Conservation (phyloP, 2,797 vertebrate species). For the Xenentodon cancila region DNA sequence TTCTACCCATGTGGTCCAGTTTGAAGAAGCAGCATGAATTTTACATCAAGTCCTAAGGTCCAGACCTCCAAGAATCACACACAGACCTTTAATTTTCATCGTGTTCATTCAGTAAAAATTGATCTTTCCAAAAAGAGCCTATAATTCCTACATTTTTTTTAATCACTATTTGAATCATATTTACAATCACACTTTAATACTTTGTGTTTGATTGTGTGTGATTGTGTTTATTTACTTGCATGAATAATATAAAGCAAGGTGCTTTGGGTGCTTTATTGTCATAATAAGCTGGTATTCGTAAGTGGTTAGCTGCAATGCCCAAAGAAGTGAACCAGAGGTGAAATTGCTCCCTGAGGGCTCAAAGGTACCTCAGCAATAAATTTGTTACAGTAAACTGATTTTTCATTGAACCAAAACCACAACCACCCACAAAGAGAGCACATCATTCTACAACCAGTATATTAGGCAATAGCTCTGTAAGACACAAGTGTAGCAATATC, state of each 20-base stretch:
- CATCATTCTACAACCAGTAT: conserved; percentile 19
- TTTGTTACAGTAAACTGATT: conserved; percentile 47
- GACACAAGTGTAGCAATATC: conserved; percentile 26
- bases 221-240: background rate
- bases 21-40: conserved; percentile 19
- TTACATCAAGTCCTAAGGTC: background rate
- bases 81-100: background rate
- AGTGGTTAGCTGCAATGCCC: conserved; percentile 18
- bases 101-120: background rate
- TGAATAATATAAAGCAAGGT: background rate
- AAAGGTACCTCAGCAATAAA: conserved; percentile 42
- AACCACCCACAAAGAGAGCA: conserved; percentile 38
- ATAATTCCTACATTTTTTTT: too few relatives aligned
- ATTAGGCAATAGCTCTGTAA: conserved; percentile 29
- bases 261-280: conserved; percentile 1
- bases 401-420: conserved; percentile 40
- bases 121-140: too few relatives aligned
- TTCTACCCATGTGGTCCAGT: background rate
- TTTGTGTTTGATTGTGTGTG: background rate
- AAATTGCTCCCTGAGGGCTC: conserved; percentile 43
- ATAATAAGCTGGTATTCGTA: conserved; percentile 16
- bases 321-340: conserved; percentile 26
- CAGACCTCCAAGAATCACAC: background rate
- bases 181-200: too few relatives aligned
- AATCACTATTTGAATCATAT: too few relatives aligned